These are phyloP conservation scores for Meta bourneti DNA, from an alignment of 2,888 invertebrate genomes.

Conservation along the genomic window DNA sequence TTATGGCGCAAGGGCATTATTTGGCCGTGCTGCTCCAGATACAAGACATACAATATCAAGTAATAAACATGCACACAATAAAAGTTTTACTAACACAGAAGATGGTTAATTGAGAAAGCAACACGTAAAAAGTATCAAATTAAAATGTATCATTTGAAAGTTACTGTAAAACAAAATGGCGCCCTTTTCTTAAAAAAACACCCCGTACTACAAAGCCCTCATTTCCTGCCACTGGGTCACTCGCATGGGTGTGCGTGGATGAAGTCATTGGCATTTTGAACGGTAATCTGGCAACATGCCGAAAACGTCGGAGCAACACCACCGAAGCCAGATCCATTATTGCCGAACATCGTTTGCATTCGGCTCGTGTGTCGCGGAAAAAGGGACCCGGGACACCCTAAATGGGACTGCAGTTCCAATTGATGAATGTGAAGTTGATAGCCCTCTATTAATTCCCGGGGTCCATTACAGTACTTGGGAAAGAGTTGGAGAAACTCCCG, in stretches of 20 bases:
- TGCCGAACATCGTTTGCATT: constrained; percentile 20
- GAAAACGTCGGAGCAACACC: constrained; percentile 20
- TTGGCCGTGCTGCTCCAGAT: too few relatives aligned
- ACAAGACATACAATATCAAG: too few relatives aligned
- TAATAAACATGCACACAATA: too few relatives aligned
- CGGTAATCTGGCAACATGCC: constrained; percentile 41
- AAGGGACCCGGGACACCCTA: neutral
- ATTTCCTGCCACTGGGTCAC: neutral
- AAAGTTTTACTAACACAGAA: too few relatives aligned
- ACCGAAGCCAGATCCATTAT: constrained; percentile 22
- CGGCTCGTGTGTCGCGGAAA: neutral
- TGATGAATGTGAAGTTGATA: constrained; percentile 9
- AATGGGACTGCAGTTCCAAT: constrained; percentile 9
- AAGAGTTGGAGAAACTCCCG: neutral
- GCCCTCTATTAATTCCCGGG: constrained; percentile 35
- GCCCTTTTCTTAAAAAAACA: too few relatives aligned
- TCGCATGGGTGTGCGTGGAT: constrained; percentile 48
- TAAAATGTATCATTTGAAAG: too few relatives aligned
- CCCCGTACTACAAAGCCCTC: neutral
- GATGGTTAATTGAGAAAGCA: too few relatives aligned
- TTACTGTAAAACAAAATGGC: too few relatives aligned
- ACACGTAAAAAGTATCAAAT: too few relatives aligned
- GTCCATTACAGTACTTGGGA: constrained; percentile 4
- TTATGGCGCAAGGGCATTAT: too few relatives aligned
- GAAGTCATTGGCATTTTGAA: constrained; percentile 49